phyloP scores from a whole-genome alignment of 2,888 invertebrate species.

The Endomychus coccineus region DNA sequence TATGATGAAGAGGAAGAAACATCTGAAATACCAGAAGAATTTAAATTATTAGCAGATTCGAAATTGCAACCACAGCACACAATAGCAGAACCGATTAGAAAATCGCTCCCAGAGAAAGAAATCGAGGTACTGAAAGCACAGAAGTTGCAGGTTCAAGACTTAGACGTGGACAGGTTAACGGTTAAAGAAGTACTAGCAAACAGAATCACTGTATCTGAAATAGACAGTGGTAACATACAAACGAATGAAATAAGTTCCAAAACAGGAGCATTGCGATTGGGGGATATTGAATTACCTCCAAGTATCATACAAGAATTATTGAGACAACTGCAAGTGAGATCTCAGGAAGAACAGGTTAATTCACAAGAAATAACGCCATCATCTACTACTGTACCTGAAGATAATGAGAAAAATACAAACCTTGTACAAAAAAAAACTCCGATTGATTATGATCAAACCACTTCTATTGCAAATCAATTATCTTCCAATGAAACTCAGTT shows the following conservation, averaged over 20 bases:
- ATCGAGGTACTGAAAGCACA: constrained; percentile 48
- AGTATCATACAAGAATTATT: constrained; percentile 62
- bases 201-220: constrained; percentile 72
- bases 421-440: constrained; percentile 41
- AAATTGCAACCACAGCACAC: constrained; percentile 10
- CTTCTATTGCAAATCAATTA: no score
- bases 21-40: constrained; percentile 37
- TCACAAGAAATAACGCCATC: not conserved
- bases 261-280: constrained; percentile 58
- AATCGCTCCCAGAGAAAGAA: constrained; percentile 14
- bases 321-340: constrained; percentile 38
- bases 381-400: no score
- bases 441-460: constrained; percentile 28
- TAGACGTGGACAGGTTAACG: constrained; percentile 71
- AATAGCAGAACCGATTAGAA: constrained; percentile 30
- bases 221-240: constrained; percentile 66
- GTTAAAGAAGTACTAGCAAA: constrained; percentile 73
- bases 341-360: constrained; percentile 12
- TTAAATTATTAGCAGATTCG: constrained; percentile 33
- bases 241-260: constrained; percentile 66
- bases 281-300: constrained; percentile 61
- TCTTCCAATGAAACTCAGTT: no score
- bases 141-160: constrained; percentile 62
- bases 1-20: constrained; percentile 32
- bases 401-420: constrained; percentile 14